Conservation (phyloP, 2,113 vertebrate species). For the Chamaetylas fuelleborni region DNA sequence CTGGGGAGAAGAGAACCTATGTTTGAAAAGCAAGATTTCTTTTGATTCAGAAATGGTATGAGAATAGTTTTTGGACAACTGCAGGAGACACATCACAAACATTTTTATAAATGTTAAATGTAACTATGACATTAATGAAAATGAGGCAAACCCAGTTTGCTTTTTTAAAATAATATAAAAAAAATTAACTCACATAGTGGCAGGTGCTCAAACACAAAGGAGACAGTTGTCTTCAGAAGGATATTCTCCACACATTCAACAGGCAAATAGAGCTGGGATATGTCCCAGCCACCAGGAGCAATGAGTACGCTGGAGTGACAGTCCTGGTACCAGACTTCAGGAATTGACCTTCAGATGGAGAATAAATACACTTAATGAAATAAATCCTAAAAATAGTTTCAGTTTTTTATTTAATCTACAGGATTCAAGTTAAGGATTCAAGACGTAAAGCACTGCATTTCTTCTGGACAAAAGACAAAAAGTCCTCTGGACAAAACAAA, state of each 20-base stretch:
- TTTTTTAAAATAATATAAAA: background rate
- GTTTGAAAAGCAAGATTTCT: background rate
- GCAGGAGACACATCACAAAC: background rate
- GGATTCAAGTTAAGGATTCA: background rate
- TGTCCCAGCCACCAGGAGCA: background rate
- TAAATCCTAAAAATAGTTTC: background rate
- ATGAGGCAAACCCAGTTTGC: background rate
- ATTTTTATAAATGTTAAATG: background rate
- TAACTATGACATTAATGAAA: background rate
- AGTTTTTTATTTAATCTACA: background rate
- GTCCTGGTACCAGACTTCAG: background rate
- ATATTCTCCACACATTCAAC: background rate
- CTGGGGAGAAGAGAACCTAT: background rate
- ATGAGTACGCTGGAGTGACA: background rate
- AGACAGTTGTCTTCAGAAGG: background rate
- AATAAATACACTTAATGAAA: background rate
- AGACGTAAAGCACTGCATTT: background rate
- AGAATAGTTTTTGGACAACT: background rate
- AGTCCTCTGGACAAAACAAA: background rate
- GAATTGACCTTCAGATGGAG: background rate
- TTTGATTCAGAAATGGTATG: background rate
- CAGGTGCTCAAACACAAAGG: background rate
- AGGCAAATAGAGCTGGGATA: rapidly evolving
- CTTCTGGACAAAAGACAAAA: background rate
- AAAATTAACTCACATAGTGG: background rate